These are phyloP conservation scores for Brachionus paranguensis DNA, from an alignment of 1,140 invertebrate species.

Conservation along the genomic window DNA sequence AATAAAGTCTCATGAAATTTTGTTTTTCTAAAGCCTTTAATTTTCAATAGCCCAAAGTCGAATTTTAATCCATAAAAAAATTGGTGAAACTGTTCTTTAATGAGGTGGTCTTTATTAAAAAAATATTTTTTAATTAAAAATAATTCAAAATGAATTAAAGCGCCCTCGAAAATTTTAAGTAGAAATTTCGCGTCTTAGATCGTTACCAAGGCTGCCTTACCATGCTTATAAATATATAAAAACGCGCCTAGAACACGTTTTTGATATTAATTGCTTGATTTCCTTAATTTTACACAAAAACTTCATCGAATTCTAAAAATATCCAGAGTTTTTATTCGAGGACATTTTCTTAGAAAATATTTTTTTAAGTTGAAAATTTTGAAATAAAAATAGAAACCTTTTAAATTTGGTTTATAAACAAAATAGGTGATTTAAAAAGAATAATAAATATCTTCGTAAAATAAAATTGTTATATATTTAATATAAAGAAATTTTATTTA, in stretches of 20 bases:
- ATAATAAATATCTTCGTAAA: background rate
- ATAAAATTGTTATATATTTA: background rate
- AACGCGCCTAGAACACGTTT: background rate
- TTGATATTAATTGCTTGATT: background rate
- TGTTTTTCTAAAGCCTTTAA: background rate
- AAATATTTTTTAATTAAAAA: background rate
- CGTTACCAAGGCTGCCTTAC: background rate
- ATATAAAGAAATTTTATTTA: background rate
- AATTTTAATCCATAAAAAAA: background rate
- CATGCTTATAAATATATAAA: background rate
- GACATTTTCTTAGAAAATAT: background rate
- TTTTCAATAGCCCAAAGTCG: background rate
- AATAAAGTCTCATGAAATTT: background rate
- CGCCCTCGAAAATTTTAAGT: background rate
- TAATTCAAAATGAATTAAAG: background rate
- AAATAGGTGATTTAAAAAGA: background rate
- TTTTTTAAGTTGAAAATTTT: background rate
- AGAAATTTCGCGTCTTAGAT: background rate
- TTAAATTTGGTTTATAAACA: background rate
- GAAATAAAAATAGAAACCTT: background rate
- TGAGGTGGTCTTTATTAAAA: background rate
- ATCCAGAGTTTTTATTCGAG: background rate
- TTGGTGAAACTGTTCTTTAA: too few species aligned
- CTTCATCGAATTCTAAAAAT: background rate
- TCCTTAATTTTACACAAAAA: background rate